Evolutionary conservation across 2,888 invertebrate genomes (phyloP).

Genomic region (Sericinus montela): DNA sequence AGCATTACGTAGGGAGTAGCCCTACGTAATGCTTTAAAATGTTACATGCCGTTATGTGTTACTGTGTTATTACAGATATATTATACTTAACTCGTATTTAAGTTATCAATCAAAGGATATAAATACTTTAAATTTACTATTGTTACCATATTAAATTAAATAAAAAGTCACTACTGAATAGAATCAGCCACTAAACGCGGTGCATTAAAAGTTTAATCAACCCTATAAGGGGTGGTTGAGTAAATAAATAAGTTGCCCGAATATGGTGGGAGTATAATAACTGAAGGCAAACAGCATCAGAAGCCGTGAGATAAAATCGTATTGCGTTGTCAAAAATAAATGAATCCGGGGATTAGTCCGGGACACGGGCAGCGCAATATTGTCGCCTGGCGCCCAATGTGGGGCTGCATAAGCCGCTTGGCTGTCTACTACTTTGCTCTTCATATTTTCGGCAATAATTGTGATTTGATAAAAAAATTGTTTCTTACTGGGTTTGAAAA

Average conservation of each 20-base stretch:
- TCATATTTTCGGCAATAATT: conserved; percentile 34
- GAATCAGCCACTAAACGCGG: conserved; percentile 60
- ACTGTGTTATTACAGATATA: too few species aligned
- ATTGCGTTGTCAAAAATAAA: conserved; percentile 80
- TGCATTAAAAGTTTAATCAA: conserved; percentile 69
- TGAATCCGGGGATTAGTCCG: conserved; percentile 77
- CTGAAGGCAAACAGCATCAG: conserved; percentile 78
- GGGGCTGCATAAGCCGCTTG: conserved; percentile 62
- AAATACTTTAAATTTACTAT: too few species aligned
- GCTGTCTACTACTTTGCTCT: conserved; percentile 27
- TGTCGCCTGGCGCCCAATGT: conserved; percentile 62
- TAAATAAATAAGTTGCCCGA: conserved; percentile 75
- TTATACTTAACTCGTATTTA: too few species aligned
- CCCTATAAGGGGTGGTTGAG: conserved; percentile 65
- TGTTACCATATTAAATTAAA: too few species aligned
- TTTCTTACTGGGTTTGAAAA: too few species aligned
- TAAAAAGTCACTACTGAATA: conserved; percentile 29
- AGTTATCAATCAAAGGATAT: too few species aligned
- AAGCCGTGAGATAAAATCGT: conserved; percentile 79
- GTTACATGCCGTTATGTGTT: too few species aligned
- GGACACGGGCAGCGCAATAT: conserved; percentile 73
- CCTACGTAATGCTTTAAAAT: too few species aligned
- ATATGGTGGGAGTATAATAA: conserved; percentile 73
- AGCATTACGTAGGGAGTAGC: too few species aligned
- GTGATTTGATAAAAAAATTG: conserved; percentile 17